Evolutionary conservation across 1,140 invertebrate genomes (phyloP).

Genomic region (Drosophila subobscura): DNA sequence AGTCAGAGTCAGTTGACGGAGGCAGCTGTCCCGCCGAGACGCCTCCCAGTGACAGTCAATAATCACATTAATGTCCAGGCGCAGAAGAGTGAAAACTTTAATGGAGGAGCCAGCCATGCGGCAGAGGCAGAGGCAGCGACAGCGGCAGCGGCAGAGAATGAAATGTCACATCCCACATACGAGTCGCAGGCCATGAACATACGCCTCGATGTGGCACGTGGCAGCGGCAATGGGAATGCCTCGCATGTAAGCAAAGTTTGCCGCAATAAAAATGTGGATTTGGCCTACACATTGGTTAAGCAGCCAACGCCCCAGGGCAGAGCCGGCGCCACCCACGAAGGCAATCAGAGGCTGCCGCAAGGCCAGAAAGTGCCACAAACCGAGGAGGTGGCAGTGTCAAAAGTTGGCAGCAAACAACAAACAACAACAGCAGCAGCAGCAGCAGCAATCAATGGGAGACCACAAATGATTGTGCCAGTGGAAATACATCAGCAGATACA

Average conservation of each 20-base stretch:
- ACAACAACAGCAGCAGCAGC: neutral
- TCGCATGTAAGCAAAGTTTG: slow-evolving; percentile 68
- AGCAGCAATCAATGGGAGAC: slow-evolving; percentile 27
- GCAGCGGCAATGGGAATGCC: slow-evolving; percentile 47
- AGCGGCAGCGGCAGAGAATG: slow-evolving; percentile 14
- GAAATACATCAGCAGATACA: slow-evolving; percentile 62
- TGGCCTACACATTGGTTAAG: slow-evolving; percentile 80
- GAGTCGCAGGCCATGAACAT: slow-evolving; percentile 73
- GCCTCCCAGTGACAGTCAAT: slow-evolving; percentile 77
- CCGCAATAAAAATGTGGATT: slow-evolving; percentile 84
- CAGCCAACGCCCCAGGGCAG: slow-evolving; percentile 31
- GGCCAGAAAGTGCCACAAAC: slow-evolving; percentile 8
- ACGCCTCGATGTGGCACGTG: slow-evolving; percentile 57
- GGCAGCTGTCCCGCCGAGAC: slow-evolving; percentile 26
- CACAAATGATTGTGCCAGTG: slow-evolving; percentile 76
- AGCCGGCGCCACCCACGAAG: neutral
- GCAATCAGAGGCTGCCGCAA: no score
- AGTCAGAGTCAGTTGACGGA: slow-evolving; percentile 6
- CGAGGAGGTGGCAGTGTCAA: slow-evolving; percentile 27
- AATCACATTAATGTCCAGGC: slow-evolving; percentile 81
- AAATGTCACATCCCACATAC: slow-evolving; percentile 38
- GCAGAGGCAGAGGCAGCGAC: slow-evolving; percentile 15
- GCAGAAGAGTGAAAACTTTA: slow-evolving; percentile 43
- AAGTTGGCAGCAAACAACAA: slow-evolving; percentile 20
- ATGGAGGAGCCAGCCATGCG: slow-evolving; percentile 26